phyloP scores from a whole-genome alignment of 2,888 invertebrate species.

The Drosophila tripunctata region DNA sequence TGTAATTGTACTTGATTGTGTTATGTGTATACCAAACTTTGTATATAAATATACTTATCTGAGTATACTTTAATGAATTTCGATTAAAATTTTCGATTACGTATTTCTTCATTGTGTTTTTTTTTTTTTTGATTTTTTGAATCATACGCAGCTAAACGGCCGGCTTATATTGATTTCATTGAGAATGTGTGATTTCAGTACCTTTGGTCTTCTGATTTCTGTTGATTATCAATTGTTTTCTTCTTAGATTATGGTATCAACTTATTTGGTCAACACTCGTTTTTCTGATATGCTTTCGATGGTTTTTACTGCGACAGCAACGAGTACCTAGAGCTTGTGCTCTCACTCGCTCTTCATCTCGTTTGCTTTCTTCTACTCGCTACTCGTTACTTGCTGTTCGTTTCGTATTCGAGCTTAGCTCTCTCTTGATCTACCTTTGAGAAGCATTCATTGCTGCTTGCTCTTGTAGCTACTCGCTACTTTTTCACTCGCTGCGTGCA shows the following conservation, averaged over 20 bases:
- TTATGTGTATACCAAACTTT: slow-evolving; percentile 17
- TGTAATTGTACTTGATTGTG: slow-evolving; percentile 2
- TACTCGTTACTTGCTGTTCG: slow-evolving; percentile 2
- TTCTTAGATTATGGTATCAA: background rate
- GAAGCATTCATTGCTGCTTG: background rate
- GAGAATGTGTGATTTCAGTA: slow-evolving; percentile 18
- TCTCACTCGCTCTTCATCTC: background rate
- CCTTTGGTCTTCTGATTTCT: slow-evolving; percentile 8
- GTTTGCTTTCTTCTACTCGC: background rate
- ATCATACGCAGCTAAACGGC: slow-evolving; percentile 48
- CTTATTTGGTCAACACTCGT: background rate
- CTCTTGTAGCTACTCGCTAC: background rate
- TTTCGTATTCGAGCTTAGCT: slow-evolving; percentile 1
- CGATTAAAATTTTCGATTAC: slow-evolving; percentile 29
- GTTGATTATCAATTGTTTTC: slow-evolving; percentile 2
- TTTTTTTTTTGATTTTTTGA: too few species aligned
- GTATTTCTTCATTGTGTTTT: too few species aligned
- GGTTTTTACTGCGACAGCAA: background rate
- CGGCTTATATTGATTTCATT: background rate
- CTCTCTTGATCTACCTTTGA: background rate
- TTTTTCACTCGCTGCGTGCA: slow-evolving; percentile 5
- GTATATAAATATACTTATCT: slow-evolving; percentile 29
- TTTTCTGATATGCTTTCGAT: slow-evolving; percentile 9
- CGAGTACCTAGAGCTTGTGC: background rate
- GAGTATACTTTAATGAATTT: slow-evolving; percentile 17